Evolutionary conservation across 2,113 vertebrate species (phyloP).

Genomic region (Callithrix jacchus): DNA sequence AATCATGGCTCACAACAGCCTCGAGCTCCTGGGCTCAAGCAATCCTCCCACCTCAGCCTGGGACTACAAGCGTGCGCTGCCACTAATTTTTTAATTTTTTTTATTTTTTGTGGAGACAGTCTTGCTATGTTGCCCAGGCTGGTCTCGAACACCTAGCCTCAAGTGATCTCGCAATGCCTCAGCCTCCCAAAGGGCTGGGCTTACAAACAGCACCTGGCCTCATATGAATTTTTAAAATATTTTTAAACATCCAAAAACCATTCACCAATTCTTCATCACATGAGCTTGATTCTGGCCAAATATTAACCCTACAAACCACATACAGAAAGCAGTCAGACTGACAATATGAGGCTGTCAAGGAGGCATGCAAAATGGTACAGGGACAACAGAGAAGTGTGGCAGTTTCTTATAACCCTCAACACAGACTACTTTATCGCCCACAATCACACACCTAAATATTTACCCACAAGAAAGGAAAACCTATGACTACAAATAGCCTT

Average conservation of each 20-base stretch:
- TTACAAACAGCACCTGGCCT: too few relatives aligned
- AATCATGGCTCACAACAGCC: too few relatives aligned
- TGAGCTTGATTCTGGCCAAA: background rate
- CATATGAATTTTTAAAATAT: background rate
- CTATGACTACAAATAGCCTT: background rate
- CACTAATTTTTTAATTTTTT: too few relatives aligned
- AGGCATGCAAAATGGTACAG: accelerated
- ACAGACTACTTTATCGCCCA: background rate
- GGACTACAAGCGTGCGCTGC: too few relatives aligned
- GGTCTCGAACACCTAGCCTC: too few relatives aligned
- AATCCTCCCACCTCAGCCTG: too few relatives aligned
- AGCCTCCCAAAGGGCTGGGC: too few relatives aligned
- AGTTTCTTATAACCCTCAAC: background rate
- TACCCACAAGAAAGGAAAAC: background rate
- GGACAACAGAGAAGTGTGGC: background rate
- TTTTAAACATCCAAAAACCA: background rate
- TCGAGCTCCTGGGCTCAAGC: too few relatives aligned
- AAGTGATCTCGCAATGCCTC: too few relatives aligned
- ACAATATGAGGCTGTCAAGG: background rate
- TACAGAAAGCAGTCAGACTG: background rate
- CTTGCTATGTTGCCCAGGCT: too few relatives aligned
- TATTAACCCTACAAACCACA: background rate
- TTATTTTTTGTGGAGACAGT: too few relatives aligned
- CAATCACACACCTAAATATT: background rate
- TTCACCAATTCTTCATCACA: background rate